These are phyloP conservation scores for Tribolium castaneum DNA, from an alignment of 1,140 invertebrate genomes.

Conservation along the genomic window DNA sequence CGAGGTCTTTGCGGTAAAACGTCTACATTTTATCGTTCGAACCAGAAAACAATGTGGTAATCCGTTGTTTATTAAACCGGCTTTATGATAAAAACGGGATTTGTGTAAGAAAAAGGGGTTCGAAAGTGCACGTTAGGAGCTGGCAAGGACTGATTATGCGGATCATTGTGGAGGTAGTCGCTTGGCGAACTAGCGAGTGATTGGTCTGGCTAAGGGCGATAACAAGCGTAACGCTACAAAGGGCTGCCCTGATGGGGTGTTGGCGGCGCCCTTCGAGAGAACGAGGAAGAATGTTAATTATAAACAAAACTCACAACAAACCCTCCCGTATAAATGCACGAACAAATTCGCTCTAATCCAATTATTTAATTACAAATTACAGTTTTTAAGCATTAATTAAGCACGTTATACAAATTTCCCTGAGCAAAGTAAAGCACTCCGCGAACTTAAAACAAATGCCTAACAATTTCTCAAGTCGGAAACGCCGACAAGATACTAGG, in stretches of 20 bases:
- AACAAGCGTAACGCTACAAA: slow-evolving; percentile 43
- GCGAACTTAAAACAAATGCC: slow-evolving; percentile 51
- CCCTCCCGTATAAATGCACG: slow-evolving; percentile 45
- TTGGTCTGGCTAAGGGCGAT: slow-evolving; percentile 48
- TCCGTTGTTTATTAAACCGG: slow-evolving; percentile 18
- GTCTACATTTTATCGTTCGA: background rate
- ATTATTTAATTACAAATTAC: slow-evolving; percentile 55
- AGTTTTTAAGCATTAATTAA: slow-evolving; percentile 53
- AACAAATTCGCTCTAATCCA: slow-evolving; percentile 49
- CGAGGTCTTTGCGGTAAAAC: too few relatives aligned
- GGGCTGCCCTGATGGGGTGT: background rate
- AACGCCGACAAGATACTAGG: slow-evolving; percentile 45
- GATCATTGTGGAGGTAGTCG: slow-evolving; percentile 43
- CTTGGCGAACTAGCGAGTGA: slow-evolving; percentile 42
- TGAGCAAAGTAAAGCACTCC: slow-evolving; percentile 47
- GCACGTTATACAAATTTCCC: slow-evolving; percentile 51
- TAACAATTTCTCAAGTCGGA: slow-evolving; percentile 52
- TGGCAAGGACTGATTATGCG: slow-evolving; percentile 46
- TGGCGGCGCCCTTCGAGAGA: background rate
- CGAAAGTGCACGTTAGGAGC: slow-evolving; percentile 17
- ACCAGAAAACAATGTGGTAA: background rate
- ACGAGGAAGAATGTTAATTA: slow-evolving; percentile 45
- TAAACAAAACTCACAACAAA: slow-evolving; percentile 44
- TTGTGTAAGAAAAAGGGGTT: slow-evolving; percentile 10
- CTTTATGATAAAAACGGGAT: background rate